Conservation (phyloP, 30 jellyfish, hydroid and myxozoan species). For the Sanderia malayensis region DNA sequence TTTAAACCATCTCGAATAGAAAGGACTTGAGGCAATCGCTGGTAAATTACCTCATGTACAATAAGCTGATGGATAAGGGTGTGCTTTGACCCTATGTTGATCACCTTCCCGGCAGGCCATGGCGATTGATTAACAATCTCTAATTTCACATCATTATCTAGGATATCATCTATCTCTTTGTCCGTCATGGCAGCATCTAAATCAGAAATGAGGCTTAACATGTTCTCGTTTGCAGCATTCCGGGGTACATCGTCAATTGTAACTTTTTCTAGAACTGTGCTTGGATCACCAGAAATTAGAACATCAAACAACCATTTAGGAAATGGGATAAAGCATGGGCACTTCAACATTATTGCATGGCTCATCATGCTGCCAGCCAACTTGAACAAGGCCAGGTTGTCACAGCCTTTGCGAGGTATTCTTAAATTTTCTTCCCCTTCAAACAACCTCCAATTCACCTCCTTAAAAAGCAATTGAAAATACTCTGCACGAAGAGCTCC, state of each 20-base stretch:
- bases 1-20: neutral
- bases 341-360: neutral
- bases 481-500: neutral
- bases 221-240: neutral
- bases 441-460: neutral
- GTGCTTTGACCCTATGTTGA: neutral
- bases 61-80: neutral
- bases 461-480: neutral
- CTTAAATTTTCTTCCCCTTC: neutral
- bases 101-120: neutral
- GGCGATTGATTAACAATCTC: neutral
- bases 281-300: neutral
- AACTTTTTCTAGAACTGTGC: neutral
- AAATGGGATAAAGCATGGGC: neutral
- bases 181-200: neutral
- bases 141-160: neutral
- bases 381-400: neutral
- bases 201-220: neutral
- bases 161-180: neutral
- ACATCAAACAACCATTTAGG: neutral
- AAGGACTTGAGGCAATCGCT: neutral
- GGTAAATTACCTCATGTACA: neutral
- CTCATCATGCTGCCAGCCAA: neutral
- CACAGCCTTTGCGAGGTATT: neutral
- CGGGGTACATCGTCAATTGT: neutral